These are phyloP conservation scores for Ennomos erosarius DNA, from an alignment of 2,888 invertebrate genomes.

Conservation along the genomic window DNA sequence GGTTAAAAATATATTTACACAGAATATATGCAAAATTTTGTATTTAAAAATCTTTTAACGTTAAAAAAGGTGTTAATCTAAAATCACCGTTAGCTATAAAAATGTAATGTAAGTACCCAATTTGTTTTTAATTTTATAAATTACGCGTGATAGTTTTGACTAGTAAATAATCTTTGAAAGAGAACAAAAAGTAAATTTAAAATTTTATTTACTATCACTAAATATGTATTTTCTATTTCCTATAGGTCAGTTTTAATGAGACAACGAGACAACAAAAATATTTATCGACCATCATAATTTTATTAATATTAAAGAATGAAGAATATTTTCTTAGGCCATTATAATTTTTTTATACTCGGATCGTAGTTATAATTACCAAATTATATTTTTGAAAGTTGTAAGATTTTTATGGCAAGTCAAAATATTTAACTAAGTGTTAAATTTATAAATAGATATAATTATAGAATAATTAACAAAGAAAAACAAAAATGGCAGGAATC, in stretches of 20 bases:
- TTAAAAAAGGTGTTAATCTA: constrained; percentile 58
- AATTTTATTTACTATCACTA: constrained; percentile 4
- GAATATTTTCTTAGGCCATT: constrained; percentile 40
- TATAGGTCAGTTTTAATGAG: neutral
- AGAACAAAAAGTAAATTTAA: constrained; percentile 28
- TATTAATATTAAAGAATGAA: constrained; percentile 12
- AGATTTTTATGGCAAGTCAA: neutral
- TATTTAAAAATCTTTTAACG: constrained; percentile 52
- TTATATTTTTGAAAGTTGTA: constrained; percentile 1
- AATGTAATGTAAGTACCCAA: no score
- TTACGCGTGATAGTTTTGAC: constrained; percentile 49
- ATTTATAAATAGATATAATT: constrained; percentile 22
- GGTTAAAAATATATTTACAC: constrained; percentile 55
- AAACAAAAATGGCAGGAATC: constrained; percentile 47
- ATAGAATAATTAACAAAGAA: constrained; percentile 25
- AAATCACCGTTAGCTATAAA: constrained; percentile 42
- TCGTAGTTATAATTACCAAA: constrained; percentile 5
- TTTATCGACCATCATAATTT: neutral
- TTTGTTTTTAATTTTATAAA: constrained; percentile 12
- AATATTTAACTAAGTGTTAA: constrained; percentile 8
- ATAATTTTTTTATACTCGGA: constrained; percentile 28
- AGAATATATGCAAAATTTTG: constrained; percentile 57
- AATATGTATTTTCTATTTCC: no score
- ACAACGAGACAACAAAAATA: constrained; percentile 1
- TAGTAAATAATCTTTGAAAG: constrained; percentile 40